Conservation (phyloP, 2,797 vertebrate genomes). For the Gymnothorax reevesii region DNA sequence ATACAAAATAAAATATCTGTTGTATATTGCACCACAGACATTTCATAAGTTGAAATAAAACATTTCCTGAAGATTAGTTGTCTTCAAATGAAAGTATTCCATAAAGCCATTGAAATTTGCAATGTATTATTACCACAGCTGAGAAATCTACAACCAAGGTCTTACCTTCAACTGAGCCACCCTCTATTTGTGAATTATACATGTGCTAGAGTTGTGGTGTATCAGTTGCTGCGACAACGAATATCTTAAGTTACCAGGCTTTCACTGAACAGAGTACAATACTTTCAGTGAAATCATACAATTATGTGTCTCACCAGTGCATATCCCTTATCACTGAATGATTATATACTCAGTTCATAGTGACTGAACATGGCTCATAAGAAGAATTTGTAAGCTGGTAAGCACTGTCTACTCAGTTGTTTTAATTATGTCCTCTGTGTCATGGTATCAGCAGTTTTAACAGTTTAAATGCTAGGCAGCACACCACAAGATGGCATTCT, state of each 20-base stretch:
- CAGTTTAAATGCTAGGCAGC: neutral
- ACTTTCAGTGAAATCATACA: neutral
- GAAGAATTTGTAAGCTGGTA: neutral
- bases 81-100: neutral
- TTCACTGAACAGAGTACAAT: neutral
- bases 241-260: slow-evolving; percentile 43
- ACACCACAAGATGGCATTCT: slow-evolving; percentile 15
- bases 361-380: neutral
- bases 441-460: neutral
- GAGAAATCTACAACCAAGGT: neutral
- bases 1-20: neutral
- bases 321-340: neutral
- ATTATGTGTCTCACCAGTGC: neutral
- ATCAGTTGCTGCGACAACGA: slow-evolving; percentile 47
- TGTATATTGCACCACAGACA: neutral
- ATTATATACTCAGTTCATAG: neutral
- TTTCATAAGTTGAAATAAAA: neutral
- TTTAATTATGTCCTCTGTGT: neutral
- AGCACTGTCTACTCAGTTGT: neutral
- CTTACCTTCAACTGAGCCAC: slow-evolving; percentile 2
- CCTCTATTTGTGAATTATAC: slow-evolving; percentile 59
- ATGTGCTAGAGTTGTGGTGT: slow-evolving; percentile 59
- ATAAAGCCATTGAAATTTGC: neutral
- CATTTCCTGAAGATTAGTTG: neutral
- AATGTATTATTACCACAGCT: neutral